Base-by-base conservation (phyloP, 2,113 vertebrate genomes). In the Patagioenas fasciata region DNA sequence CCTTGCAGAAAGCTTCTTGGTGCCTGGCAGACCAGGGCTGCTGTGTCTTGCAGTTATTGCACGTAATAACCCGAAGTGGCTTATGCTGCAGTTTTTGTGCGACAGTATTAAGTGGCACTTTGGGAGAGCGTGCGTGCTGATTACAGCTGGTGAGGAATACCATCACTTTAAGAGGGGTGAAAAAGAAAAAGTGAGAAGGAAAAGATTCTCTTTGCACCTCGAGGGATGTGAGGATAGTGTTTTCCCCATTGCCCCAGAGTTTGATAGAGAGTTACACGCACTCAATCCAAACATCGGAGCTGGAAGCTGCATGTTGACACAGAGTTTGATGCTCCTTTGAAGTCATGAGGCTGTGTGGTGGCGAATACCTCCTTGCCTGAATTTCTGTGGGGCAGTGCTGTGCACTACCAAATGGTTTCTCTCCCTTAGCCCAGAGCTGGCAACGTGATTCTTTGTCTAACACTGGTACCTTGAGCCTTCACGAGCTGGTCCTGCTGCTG, bases 1-100 rank as follows among this genome's bases (percentile, higher is more conserved):
- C 94, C 93, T 94, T 89, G 93, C 23, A 88, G 83, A 96, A 96
- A 96, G 78, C 89, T 89, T 96, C 58, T 48, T 85, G 95, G 95
- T 95, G 90, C 72, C 94, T 83, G 93, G 72, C 87, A 89, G 94
- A 29, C 85, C 28, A 2, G 80, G 65, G 28, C n/a, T 91, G 70
- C 51, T 32, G 32, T 79, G 72, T 31, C 91, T 95, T 88, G 56
- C 85, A 90, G 8, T 96, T 90, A 74, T 56, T 85, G 92, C 88
- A 80, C 67, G 6, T 56, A 82, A 88, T 86, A 91, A 90, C 61
- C 69, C 91, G 64, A 85, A 95, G 66, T 82, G 91, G 91, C 85
- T 95, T 94, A 95, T 0, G 18, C 80, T 64, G 77, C 67, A 61
- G 75, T 95, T 95, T 47, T 50, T 80, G 80, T 91, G 80, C 38